Conservation (phyloP, 1,140 invertebrate genomes). For the Aphidius gifuensis region DNA sequence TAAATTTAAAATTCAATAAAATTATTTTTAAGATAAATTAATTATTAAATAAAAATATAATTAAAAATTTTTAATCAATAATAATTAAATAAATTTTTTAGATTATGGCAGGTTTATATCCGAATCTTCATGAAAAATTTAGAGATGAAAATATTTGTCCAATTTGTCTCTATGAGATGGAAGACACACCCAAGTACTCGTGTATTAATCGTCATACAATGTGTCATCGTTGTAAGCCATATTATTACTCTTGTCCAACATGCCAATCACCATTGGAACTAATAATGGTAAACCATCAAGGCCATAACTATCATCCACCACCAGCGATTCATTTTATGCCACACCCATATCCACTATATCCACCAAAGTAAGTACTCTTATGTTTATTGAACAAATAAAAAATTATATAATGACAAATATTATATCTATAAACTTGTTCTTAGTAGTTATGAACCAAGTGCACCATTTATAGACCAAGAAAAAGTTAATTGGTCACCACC, state of each 20-base stretch:
- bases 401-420: not conserved
- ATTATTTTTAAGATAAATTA: too few species aligned
- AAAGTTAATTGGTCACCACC: conserved; percentile 23
- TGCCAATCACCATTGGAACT: conserved; percentile 32
- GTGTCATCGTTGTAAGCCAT: conserved; percentile 45
- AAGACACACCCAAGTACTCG: conserved; percentile 30
- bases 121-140: conserved; percentile 39
- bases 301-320: conserved; percentile 15
- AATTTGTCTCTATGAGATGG: conserved; percentile 43
- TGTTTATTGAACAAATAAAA: not conserved
- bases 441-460: conserved; percentile 26
- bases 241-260: conserved; percentile 41
- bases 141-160: conserved; percentile 40
- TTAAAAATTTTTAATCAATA: not conserved
- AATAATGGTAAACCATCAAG: conserved; percentile 21
- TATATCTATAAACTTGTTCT: not conserved
- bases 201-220: conserved; percentile 39
- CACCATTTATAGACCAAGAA: conserved; percentile 39
- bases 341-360: conserved; percentile 27
- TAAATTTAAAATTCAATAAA: too few species aligned
- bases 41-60: too few species aligned
- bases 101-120: conserved; percentile 38
- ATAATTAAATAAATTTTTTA: conserved; percentile 6
- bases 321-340: conserved; percentile 29
- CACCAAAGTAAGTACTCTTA: conserved; percentile 10